These are phyloP conservation scores for Danio albolineatus DNA, from an alignment of 2,797 vertebrate species.

Conservation along the genomic window DNA sequence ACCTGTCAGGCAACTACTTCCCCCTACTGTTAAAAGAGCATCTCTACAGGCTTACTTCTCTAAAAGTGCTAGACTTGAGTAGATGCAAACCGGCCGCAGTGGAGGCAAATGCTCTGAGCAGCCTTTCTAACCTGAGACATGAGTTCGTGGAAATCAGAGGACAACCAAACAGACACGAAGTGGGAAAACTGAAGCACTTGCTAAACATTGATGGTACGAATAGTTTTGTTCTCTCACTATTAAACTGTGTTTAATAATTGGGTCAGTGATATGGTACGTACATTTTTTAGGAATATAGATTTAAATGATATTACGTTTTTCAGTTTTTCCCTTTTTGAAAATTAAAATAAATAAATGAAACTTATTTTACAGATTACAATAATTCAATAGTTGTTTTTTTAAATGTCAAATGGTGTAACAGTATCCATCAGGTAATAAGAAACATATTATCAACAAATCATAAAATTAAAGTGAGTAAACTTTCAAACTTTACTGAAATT, in stretches of 20 bases:
- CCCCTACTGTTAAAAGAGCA: conserved; percentile 73
- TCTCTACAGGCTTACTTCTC: conserved; percentile 70
- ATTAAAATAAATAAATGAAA: no score
- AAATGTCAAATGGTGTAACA: not conserved
- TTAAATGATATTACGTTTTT: no score
- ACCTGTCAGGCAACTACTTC: conserved; percentile 78
- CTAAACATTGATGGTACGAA: conserved; percentile 38
- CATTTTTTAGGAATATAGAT: no score
- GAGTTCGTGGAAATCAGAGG: conserved; percentile 66
- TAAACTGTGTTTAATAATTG: not conserved
- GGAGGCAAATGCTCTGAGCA: conserved; percentile 61
- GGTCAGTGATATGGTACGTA: not conserved
- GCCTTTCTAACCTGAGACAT: conserved; percentile 63
- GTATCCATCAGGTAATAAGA: not conserved
- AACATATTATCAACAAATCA: not conserved
- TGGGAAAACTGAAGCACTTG: not conserved
- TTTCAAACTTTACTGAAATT: not conserved
- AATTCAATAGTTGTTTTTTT: not conserved
- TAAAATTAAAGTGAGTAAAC: not conserved
- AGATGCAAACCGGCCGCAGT: conserved; percentile 68
- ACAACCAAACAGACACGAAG: conserved; percentile 55
- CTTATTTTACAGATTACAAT: no score
- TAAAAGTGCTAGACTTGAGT: conserved; percentile 74
- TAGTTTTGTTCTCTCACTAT: not conserved
- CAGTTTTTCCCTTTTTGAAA: no score